These are phyloP conservation scores for Labia minor DNA, from an alignment of 2,888 invertebrate genomes.

Conservation along the genomic window DNA sequence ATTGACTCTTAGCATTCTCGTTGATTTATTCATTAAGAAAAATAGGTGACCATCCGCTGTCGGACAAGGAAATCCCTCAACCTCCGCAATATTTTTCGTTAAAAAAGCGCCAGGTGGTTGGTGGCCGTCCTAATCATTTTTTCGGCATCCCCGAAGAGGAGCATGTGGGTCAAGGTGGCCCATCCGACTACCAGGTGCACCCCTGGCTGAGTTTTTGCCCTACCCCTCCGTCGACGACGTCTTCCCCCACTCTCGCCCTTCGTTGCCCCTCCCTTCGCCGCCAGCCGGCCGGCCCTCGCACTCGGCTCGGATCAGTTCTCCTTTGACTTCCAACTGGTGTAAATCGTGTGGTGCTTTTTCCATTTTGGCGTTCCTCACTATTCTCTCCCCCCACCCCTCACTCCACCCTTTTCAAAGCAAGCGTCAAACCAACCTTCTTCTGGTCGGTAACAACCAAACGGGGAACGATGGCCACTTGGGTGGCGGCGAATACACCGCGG, in stretches of 20 bases:
- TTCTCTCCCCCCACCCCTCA: no score
- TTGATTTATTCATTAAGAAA: no score
- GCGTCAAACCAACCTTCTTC: no score
- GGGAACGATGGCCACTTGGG: not conserved
- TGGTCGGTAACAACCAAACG: not conserved
- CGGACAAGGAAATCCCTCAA: no score
- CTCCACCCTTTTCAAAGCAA: no score
- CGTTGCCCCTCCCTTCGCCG: not conserved
- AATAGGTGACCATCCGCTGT: no score
- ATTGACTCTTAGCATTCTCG: no score
- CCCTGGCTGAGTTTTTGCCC: not conserved
- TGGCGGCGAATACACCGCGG: not conserved
- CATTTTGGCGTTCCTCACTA: no score
- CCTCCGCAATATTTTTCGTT: not conserved
- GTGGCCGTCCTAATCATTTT: not conserved
- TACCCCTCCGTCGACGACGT: not conserved
- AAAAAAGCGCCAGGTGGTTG: slow-evolving; percentile 7
- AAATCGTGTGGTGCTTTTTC: not conserved
- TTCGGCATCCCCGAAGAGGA: not conserved
- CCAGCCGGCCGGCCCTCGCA: slow-evolving; percentile 1
- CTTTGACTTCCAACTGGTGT: not conserved
- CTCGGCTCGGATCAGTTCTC: not conserved
- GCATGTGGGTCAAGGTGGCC: slow-evolving; percentile 4
- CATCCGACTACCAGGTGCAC: not conserved
- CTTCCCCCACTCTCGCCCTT: not conserved